Base-by-base conservation (phyloP, 2,888 invertebrate species). In the Lepidonotus clava region DNA sequence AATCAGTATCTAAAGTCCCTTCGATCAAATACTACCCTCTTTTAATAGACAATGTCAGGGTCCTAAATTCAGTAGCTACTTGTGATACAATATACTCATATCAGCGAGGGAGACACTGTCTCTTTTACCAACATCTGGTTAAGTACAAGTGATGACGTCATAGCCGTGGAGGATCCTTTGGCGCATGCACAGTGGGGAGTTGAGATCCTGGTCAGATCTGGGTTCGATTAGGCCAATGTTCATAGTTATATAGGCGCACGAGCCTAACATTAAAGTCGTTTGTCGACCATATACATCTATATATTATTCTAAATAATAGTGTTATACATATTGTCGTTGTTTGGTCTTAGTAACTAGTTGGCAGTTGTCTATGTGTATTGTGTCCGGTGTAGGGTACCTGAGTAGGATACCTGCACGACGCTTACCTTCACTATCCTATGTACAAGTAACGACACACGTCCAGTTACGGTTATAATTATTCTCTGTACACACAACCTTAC, bases 171-270 rank as follows among this genome's bases (percentile, higher is more conserved):
- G 24, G 28, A 24, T 24, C 28, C 11, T 24, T 1, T 24, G 61
- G 28, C 61, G 28, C 61, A 61, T 61, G 61, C 61, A 32, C 4
- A 32, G 21, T 61, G 61, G 0, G 24, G 24, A 61, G 61, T 28
- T 61, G 61, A 61, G 61, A 61, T 61, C 61, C 61, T 61, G 61
- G 61, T 61, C 61, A 61, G 61, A 61, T 61, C 61, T 61, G 28
- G 24, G 11, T 61, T 61, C 61, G 28, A 28, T 11, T 18, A 28
- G 61, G 28, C 28, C 61, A 28, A 28, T n/a, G n/a, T n/a, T n/a
- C n/a, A n/a, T n/a, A n/a, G n/a, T n/a, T n/a, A n/a, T n/a, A n/a
- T n/a, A n/a, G n/a, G n/a, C n/a, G n/a, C n/a, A n/a, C n/a, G n/a
- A n/a, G n/a, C n/a, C n/a, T n/a, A n/a, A n/a, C n/a, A n/a, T n/a